Percentiles rank a stretch among this genome's conserved stretches.
These are phyloP conservation scores for Brachypodius melanocephalos DNA, from an alignment of 2,113 vertebrate species.

Conservation along the genomic window DNA sequence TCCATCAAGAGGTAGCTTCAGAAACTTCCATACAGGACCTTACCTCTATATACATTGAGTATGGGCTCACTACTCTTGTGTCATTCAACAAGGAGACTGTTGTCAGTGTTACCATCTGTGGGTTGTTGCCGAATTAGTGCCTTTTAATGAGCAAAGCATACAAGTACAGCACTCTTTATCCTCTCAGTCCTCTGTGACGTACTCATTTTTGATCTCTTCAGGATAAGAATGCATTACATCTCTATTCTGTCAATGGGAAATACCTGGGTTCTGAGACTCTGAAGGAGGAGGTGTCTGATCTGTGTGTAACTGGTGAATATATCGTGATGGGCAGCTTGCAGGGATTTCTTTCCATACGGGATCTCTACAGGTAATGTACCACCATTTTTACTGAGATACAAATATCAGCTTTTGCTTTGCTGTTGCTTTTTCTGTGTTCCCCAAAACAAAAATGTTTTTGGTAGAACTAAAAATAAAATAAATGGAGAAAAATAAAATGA, in stretches of 20 bases:
- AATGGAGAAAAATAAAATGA: not conserved
- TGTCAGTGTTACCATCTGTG: not conserved
- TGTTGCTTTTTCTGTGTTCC: not conserved
- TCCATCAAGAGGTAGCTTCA: not conserved
- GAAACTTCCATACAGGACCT: not conserved
- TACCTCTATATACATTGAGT: not conserved
- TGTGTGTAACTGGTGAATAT: slow-evolving; percentile 88
- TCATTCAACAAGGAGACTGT: not conserved
- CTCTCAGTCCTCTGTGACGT: not conserved
- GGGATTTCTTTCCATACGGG: slow-evolving; percentile 89
- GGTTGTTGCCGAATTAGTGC: not conserved
- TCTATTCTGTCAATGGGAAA: slow-evolving; percentile 95
- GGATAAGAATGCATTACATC: slow-evolving; percentile 93
- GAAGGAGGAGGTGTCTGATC: slow-evolving; percentile 91
- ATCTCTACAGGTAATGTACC: slow-evolving; percentile 87
- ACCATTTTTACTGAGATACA: not conserved
- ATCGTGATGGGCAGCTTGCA: slow-evolving; percentile 89
- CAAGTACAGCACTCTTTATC: not conserved
- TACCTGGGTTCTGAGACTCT: slow-evolving; percentile 84
- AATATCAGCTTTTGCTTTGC: too few relatives aligned
- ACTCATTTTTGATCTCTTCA: slow-evolving; percentile 57
- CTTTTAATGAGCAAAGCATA: not conserved
- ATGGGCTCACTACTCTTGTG: not conserved
- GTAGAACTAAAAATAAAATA: not conserved
- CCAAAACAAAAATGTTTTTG: not conserved